phyloP scores from a whole-genome alignment of 2,113 vertebrate species.

The Pomatorhinus ruficollis region DNA sequence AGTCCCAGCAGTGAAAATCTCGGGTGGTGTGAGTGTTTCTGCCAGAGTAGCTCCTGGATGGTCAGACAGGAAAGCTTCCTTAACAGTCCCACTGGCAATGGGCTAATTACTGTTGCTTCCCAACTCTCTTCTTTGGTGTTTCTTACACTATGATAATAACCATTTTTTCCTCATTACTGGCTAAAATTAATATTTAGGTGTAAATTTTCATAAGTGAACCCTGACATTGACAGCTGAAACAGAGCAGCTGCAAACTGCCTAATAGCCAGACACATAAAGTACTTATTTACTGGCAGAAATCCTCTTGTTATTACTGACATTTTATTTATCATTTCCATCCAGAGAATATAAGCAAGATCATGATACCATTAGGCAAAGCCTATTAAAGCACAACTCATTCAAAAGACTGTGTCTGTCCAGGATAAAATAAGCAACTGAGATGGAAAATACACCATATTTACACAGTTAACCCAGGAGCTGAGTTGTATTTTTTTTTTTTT shows the following conservation, averaged over 20 bases:
- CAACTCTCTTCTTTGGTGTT: neutral
- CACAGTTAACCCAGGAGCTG: neutral
- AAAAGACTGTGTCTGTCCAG: neutral
- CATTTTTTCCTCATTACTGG: neutral
- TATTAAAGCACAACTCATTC: neutral
- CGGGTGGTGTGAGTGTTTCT: neutral
- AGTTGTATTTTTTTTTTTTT: neutral
- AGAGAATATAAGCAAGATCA: neutral
- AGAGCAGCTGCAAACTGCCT: neutral
- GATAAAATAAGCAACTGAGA: neutral
- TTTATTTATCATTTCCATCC: slow-evolving; percentile 3
- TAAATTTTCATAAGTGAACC: neutral
- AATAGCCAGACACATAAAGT: neutral
- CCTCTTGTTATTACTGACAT: neutral
- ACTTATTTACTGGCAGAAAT: neutral
- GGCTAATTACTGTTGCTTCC: neutral
- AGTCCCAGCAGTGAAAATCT: neutral
- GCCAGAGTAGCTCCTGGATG: neutral
- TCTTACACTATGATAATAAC: neutral
- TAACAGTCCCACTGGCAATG: neutral
- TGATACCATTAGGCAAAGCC: neutral
- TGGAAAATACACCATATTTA: neutral
- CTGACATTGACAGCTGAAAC: neutral
- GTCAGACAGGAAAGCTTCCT: neutral
- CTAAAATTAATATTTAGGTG: neutral